Evolutionary conservation across 2,797 vertebrate species (phyloP).

Genomic region (Sebastes nivosus): DNA sequence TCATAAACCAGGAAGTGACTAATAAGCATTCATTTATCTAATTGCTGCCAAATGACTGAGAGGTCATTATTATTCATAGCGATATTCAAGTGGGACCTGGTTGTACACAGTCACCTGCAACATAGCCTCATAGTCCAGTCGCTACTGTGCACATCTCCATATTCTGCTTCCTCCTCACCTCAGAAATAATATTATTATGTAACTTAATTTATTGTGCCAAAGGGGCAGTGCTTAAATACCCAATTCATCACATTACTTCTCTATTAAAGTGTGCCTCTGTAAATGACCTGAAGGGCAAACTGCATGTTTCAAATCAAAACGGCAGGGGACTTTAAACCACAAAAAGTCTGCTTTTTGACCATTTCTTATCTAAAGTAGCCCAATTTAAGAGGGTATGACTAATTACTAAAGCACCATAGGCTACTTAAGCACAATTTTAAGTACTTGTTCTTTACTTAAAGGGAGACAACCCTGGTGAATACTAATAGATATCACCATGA

Average conservation of each 20-base stretch:
- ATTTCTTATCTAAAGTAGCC: neutral
- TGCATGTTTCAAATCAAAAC: neutral
- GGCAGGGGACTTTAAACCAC: too few species aligned
- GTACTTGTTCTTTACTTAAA: neutral
- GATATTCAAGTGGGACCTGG: slow-evolving; percentile 13
- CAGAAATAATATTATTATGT: neutral
- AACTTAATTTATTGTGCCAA: neutral
- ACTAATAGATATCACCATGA: too few species aligned
- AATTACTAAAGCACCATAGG: neutral
- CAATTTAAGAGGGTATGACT: too few species aligned
- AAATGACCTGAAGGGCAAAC: neutral
- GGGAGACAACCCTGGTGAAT: too few species aligned
- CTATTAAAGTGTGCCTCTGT: neutral
- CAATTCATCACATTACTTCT: neutral
- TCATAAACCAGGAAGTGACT: slow-evolving; percentile 60
- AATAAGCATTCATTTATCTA: slow-evolving; percentile 65
- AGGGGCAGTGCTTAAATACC: neutral
- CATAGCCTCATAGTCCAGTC: neutral
- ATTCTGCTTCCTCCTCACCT: neutral
- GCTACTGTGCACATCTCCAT: neutral
- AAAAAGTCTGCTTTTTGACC: neutral
- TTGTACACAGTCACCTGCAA: slow-evolving; percentile 5
- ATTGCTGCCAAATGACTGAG: slow-evolving; percentile 54
- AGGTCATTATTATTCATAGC: slow-evolving; percentile 45
- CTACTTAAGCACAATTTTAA: neutral